Conservation (phyloP, 2,888 invertebrate species). For the Clunio marinus region DNA sequence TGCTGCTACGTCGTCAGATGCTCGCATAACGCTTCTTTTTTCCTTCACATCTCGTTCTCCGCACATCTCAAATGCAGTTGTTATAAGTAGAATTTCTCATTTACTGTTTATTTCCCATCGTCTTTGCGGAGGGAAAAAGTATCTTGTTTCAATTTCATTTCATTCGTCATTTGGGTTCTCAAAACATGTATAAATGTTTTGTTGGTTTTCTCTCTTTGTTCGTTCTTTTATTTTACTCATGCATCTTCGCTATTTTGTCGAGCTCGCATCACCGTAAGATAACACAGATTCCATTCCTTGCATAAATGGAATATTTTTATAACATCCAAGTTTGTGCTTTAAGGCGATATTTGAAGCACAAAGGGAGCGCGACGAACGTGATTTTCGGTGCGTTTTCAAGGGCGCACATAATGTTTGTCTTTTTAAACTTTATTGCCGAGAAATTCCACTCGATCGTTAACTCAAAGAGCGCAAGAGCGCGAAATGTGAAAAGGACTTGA, state of each 20-base stretch:
- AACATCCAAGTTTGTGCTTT: too few relatives aligned
- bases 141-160: conserved; percentile 33
- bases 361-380: conserved; percentile 21
- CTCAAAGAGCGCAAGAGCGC: too few relatives aligned
- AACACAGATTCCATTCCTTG: conserved; percentile 26
- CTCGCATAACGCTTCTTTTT: conserved; percentile 16
- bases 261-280: background rate
- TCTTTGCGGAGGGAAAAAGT: conserved; percentile 2
- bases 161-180: conserved; percentile 11
- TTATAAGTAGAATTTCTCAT: conserved; percentile 2
- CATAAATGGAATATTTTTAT: conserved; percentile 33
- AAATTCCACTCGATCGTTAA: background rate
- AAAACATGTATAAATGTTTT: background rate
- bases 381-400: conserved; percentile 14
- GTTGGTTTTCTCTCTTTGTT: background rate
- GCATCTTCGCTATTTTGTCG: background rate
- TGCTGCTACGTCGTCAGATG: conserved; percentile 27
- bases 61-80: background rate
- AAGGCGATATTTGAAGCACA: background rate
- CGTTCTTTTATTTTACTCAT: background rate
- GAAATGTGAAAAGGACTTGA: background rate
- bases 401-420: conserved; percentile 1
- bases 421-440: background rate
- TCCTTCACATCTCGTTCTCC: background rate
- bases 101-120: conserved; percentile 31